Evolutionary conservation across 2,888 invertebrate genomes (phyloP).

Genomic region (Trisateles emortualis): DNA sequence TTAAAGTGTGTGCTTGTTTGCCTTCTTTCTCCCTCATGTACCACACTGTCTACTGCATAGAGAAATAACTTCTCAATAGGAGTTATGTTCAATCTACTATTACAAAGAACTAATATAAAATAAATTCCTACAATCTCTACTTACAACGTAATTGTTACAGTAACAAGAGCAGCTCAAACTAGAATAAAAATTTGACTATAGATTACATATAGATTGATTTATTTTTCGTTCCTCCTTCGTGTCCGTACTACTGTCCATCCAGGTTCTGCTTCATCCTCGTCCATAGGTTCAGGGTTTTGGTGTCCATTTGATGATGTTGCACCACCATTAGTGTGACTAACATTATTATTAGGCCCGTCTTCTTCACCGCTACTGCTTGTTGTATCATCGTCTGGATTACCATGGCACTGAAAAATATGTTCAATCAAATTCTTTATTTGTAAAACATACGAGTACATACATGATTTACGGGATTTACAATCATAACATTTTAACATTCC

Average conservation of each 20-base stretch:
- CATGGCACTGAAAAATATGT: conserved; percentile 69
- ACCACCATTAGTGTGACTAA: conserved; percentile 57
- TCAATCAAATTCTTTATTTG: too few species aligned
- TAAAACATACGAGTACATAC: too few species aligned
- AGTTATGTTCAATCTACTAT: too few species aligned
- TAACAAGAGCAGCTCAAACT: conserved; percentile 27
- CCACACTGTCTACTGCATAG: too few species aligned
- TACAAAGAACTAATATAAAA: too few species aligned
- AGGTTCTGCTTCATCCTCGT: conserved; percentile 83
- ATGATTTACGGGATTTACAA: too few species aligned
- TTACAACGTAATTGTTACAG: background rate
- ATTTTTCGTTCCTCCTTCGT: conserved; percentile 81
- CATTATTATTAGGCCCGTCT: conserved; percentile 62
- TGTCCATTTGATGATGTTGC: conserved; percentile 53
- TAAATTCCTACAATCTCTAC: too few species aligned
- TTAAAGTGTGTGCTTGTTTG: too few species aligned
- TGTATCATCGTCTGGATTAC: conserved; percentile 81
- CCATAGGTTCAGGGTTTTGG: conserved; percentile 70
- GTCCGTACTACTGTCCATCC: conserved; percentile 90
- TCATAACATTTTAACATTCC: too few species aligned
- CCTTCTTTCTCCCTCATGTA: too few species aligned
- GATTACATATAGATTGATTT: too few species aligned
- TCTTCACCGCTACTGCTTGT: conserved; percentile 76
- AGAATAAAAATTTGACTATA: conserved; percentile 16
- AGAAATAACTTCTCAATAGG: too few species aligned